Evolutionary conservation across 2,113 vertebrate species (phyloP).

Genomic region (Macroglossus sobrinus): DNA sequence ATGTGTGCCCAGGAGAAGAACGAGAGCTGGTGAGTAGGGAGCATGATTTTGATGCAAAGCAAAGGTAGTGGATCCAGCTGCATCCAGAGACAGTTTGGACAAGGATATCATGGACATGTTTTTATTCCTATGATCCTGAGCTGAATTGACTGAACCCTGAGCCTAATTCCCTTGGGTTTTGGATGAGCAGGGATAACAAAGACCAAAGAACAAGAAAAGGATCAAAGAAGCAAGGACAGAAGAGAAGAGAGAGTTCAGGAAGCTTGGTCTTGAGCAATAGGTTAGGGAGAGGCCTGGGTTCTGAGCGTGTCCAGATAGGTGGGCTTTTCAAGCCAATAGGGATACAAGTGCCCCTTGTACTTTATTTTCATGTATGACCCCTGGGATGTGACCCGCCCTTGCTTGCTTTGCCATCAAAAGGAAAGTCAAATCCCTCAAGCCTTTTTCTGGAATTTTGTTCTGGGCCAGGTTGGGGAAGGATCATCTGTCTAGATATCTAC

Average conservation of each 20-base stretch:
- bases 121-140: background rate
- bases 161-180: background rate
- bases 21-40: background rate
- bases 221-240: background rate
- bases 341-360: too few relatives aligned
- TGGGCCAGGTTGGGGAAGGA: background rate
- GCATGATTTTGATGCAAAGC: background rate
- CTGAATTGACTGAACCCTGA: background rate
- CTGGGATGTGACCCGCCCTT: background rate
- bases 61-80: rapidly evolving
- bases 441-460: background rate
- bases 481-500: rapidly evolving
- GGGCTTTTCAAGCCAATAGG: rapidly evolving
- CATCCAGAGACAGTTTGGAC: background rate
- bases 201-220: background rate
- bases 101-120: too few relatives aligned
- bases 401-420: too few relatives aligned
- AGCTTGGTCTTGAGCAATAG: background rate
- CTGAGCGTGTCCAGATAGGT: background rate
- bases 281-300: background rate
- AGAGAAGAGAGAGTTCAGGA: background rate
- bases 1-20: background rate
- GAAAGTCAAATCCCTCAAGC: background rate
- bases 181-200: background rate
- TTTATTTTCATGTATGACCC: rapidly evolving